Evolutionary conservation across 2,797 vertebrate species (phyloP).

Genomic region (Siniperca scherzeri): DNA sequence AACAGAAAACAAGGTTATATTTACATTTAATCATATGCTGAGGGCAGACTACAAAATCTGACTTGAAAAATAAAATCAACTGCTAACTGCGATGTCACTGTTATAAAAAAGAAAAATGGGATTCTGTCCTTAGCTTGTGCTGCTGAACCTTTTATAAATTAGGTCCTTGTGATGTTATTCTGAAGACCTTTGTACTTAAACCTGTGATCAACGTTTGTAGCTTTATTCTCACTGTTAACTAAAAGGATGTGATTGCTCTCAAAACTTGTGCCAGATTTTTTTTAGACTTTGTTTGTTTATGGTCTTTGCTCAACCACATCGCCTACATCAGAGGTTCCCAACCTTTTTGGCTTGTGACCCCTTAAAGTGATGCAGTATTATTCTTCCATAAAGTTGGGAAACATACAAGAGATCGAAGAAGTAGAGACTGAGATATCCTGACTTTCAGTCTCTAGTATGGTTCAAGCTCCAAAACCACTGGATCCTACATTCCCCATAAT

Average conservation of each 20-base stretch:
- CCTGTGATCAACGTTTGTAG: slow-evolving; percentile 70
- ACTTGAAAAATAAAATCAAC: slow-evolving; percentile 18
- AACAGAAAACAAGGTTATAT: slow-evolving; percentile 13
- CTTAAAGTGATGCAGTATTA: not conserved
- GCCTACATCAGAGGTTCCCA: not conserved
- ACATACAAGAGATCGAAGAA: not conserved
- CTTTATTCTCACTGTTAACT: slow-evolving; percentile 67
- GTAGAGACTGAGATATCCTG: not conserved
- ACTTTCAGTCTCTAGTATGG: not conserved
- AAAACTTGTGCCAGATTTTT: slow-evolving; percentile 21
- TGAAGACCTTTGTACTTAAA: slow-evolving; percentile 64
- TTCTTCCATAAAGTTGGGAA: not conserved
- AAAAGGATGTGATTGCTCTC: slow-evolving; percentile 65
- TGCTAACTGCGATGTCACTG: slow-evolving; percentile 18
- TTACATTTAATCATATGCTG: slow-evolving; percentile 20
- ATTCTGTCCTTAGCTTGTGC: slow-evolving; percentile 52
- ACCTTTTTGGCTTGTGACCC: not conserved
- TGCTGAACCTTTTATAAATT: slow-evolving; percentile 55
- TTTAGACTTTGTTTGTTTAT: not conserved
- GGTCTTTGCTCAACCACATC: not conserved
- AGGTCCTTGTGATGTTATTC: slow-evolving; percentile 49
- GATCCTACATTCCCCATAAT: not conserved
- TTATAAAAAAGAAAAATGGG: slow-evolving; percentile 5
- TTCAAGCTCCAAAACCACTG: not conserved
- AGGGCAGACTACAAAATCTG: slow-evolving; percentile 18